phyloP scores from a whole-genome alignment of 2,888 invertebrate species.

The Andrena bucephala region DNA sequence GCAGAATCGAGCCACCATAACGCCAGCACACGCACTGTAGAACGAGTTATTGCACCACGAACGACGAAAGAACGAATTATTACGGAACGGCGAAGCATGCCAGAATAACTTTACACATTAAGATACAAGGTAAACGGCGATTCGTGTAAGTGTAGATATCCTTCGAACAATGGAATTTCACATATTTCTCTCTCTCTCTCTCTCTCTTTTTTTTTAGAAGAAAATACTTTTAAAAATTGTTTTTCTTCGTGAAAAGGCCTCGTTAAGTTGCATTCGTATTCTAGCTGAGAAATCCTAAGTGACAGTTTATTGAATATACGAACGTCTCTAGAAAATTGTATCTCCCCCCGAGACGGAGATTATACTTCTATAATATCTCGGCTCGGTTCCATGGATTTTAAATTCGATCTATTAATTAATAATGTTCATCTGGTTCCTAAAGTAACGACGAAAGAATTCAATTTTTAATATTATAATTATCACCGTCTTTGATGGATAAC shows the following conservation, averaged over 20 bases:
- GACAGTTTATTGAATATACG: conserved; percentile 26
- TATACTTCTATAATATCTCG: not conserved
- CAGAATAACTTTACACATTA: conserved; percentile 17
- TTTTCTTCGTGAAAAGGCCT: conserved; percentile 52
- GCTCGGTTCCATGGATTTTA: not conserved
- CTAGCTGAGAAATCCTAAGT: conserved; percentile 26
- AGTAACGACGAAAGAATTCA: conserved; percentile 2
- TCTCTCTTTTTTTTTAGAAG: conserved; percentile 23
- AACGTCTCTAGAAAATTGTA: conserved; percentile 31
- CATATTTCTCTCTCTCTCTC: no score
- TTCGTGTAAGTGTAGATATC: not conserved
- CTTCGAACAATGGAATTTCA: conserved; percentile 31
- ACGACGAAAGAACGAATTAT: conserved; percentile 38
- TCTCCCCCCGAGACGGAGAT: not conserved
- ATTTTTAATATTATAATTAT: not conserved
- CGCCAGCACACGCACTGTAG: conserved; percentile 62
- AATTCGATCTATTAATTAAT: conserved; percentile 4
- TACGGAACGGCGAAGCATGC: conserved; percentile 40
- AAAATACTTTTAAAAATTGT: conserved; percentile 31
- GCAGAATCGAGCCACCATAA: conserved; percentile 63
- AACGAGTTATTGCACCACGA: conserved; percentile 57
- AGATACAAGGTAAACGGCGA: conserved; percentile 14
- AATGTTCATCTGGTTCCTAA: not conserved
- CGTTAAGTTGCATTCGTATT: conserved; percentile 55
- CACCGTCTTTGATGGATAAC: conserved; percentile 6